Conservation (phyloP, 1,140 invertebrate species). For the Atta colombica region DNA sequence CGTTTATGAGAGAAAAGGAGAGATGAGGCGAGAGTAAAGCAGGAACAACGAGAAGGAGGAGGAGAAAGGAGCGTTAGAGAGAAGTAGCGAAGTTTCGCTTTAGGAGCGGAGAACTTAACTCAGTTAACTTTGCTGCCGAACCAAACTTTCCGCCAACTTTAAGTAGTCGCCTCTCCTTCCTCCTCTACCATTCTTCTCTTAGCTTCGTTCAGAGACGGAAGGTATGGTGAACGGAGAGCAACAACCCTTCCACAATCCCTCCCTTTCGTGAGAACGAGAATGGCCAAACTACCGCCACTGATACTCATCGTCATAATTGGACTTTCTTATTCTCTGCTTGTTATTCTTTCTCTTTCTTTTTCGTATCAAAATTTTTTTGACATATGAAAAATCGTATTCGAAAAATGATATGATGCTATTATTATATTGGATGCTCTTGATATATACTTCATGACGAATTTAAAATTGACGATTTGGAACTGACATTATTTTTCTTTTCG, state of each 20-base stretch:
- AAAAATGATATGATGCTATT: not conserved
- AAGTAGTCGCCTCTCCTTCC: constrained; percentile 82
- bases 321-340: constrained; percentile 66
- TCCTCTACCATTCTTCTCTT: constrained; percentile 44
- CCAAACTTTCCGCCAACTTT: constrained; percentile 86
- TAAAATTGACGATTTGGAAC: not conserved
- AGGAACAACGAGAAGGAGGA: constrained; percentile 66
- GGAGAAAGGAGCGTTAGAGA: constrained; percentile 70
- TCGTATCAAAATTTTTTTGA: not conserved
- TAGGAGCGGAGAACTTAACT: constrained; percentile 86
- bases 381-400: not conserved
- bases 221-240: constrained; percentile 64
- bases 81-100: constrained; percentile 85
- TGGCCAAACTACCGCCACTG: constrained; percentile 73
- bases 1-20: constrained; percentile 44
- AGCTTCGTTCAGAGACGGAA: constrained; percentile 71
- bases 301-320: constrained; percentile 74
- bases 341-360: constrained; percentile 43
- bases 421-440: not conserved
- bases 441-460: not conserved
- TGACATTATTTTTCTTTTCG: not conserved
- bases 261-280: constrained; percentile 66
- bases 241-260: constrained; percentile 58
- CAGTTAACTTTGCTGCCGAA: constrained; percentile 86
- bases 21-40: constrained; percentile 52